phyloP scores from a whole-genome alignment of 2,113 vertebrate species.

The Xenotilapia longispinis region DNA sequence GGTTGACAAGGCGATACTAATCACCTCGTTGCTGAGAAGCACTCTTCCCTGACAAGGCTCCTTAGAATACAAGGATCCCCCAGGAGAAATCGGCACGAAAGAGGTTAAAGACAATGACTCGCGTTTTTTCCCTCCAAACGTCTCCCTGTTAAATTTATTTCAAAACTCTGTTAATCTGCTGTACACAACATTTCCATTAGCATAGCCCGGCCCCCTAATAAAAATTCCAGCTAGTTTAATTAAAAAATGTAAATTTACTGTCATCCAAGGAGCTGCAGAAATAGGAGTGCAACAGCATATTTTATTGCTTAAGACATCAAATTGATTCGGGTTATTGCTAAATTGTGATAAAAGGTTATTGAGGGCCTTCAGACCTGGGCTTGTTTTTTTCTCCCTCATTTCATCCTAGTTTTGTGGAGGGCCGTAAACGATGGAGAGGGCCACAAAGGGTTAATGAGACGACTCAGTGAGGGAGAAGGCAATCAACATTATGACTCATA shows the following conservation, averaged over 20 bases:
- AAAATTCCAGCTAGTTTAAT: conserved; percentile 99
- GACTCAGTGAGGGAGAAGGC: conserved; percentile 61
- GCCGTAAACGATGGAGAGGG: conserved; percentile 64
- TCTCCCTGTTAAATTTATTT: conserved; percentile 99
- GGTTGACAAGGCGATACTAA: conserved; percentile 69
- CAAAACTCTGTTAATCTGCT: conserved; percentile 99
- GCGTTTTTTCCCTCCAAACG: conserved; percentile 78
- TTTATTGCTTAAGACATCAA: conserved; percentile 99
- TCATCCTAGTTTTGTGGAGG: conserved; percentile 59
- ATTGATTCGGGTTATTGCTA: conserved; percentile 91
- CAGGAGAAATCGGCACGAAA: conserved; percentile 90
- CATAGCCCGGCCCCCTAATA: conserved; percentile 99
- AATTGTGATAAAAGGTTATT: conserved; percentile 82
- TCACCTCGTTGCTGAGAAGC: conserved; percentile 64
- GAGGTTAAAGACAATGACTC: conserved; percentile 90
- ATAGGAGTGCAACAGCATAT: conserved; percentile 99
- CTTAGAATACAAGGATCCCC: conserved; percentile 64
- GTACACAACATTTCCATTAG: conserved; percentile 99
- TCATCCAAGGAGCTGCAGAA: conserved; percentile 98
- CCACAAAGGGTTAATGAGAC: conserved; percentile 69
- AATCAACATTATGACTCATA: conserved; percentile 68
- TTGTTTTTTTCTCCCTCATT: conserved; percentile 67
- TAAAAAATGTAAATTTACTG: conserved; percentile 99
- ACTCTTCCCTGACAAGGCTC: conserved; percentile 64
- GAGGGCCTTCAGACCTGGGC: conserved; percentile 70